These are phyloP conservation scores for Thaumatotibia leucotreta DNA, from an alignment of 1,140 invertebrate genomes.

Conservation along the genomic window DNA sequence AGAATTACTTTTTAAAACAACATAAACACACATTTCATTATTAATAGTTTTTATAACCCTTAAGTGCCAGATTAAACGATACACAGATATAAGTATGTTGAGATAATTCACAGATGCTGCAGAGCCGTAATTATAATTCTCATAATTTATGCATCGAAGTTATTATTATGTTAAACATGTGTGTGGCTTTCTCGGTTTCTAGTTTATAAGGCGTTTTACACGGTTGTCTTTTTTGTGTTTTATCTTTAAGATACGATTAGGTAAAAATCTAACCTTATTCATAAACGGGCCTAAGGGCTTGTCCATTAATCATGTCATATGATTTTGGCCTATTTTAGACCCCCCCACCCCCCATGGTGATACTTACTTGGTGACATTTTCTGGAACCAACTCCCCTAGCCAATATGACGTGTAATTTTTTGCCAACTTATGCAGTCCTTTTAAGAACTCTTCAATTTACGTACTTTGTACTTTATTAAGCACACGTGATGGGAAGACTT, in stretches of 20 bases:
- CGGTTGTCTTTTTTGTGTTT: not conserved
- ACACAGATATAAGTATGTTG: not conserved
- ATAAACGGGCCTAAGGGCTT: too few relatives aligned
- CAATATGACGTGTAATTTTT: too few relatives aligned
- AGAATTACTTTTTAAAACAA: conserved; percentile 28
- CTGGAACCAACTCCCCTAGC: too few relatives aligned
- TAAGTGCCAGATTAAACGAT: conserved; percentile 8
- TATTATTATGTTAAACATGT: conserved; percentile 35
- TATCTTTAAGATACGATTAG: not conserved
- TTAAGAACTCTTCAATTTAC: too few relatives aligned
- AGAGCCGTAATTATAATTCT: conserved; percentile 38
- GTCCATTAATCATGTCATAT: too few relatives aligned
- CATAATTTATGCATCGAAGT: conserved; percentile 49
- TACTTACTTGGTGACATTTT: too few relatives aligned
- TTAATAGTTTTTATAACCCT: conserved; percentile 44
- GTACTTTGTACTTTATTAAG: too few relatives aligned
- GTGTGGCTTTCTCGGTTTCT: conserved; percentile 25
- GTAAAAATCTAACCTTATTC: too few relatives aligned
- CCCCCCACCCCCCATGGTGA: too few relatives aligned
- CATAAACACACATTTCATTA: conserved; percentile 32
- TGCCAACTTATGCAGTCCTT: too few relatives aligned
- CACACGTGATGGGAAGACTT: too few relatives aligned
- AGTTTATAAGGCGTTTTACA: not conserved
- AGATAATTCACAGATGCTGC: conserved; percentile 41
- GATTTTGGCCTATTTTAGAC: too few relatives aligned